Evolutionary conservation across 2,797 vertebrate genomes (phyloP), one percentile per base, ranked within the genome.

Genomic region (Zenarchopterus dispar): DNA sequence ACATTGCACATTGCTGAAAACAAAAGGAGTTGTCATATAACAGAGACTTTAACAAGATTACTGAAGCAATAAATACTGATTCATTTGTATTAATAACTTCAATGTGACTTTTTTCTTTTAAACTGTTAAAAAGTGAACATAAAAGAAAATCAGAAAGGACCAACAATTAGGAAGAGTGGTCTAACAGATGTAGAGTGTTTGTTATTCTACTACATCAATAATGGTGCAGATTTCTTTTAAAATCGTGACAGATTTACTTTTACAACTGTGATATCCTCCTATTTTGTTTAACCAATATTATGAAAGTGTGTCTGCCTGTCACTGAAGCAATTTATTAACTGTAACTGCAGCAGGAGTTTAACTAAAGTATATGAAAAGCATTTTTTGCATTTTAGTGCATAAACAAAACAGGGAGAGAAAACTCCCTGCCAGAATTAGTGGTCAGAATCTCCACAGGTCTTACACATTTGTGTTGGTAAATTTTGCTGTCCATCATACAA

Each of bases 1-100:
- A 11, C 19, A 19, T 28, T 49, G 58, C 72, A 60, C 48, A 48
- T 72, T 46, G 48, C 24, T 41, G 24, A 51, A 41, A 73, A 46
- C 13, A 26, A 42, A 46, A 43, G 33, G 11, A 2, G 11, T 2
- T 8, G 65, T 52, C 41, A 42, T 28, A 13, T 36, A 15, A 26
- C 18, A 64, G 51, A 71, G n/a, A 63, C 28, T 17, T 15, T 26
- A 11, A 62, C 42, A 44, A 65, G 36, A 9, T 42, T 62, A 48
- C 6, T 43, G 33, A 59, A 63, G 52, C 45, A 18, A 55, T 63
- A 58, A 43, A 51, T 15, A 43, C 13, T 43, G 6, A 55, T 41
- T 39, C 31, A 36, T 47, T 10, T 26, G 46, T 5, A 1, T 33
- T 16, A 58, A 3, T 44, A 3, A 11, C 17, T 42, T 41, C 10